phyloP scores from a whole-genome alignment of 2,113 vertebrate species.

The Candoia aspera region DNA sequence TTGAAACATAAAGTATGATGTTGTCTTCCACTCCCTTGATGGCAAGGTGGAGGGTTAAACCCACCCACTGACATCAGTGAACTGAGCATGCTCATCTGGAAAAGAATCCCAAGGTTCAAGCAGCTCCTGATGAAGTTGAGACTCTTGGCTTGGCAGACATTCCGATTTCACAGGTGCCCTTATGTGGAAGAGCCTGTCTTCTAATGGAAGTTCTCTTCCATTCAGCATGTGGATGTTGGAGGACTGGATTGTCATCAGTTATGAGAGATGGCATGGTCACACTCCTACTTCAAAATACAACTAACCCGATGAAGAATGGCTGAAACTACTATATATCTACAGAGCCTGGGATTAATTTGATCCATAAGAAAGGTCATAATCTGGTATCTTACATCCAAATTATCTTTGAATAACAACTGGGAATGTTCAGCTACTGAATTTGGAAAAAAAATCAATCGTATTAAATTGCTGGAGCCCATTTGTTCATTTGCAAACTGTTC shows the following conservation, averaged over 20 bases:
- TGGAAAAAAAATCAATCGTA: not conserved
- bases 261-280: not conserved
- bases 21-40: not conserved
- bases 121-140: not conserved
- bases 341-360: not conserved
- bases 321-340: not conserved
- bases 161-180: not conserved
- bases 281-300: not conserved
- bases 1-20: not conserved
- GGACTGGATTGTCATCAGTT: not conserved
- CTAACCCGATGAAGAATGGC: not conserved
- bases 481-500: constrained; percentile 21
- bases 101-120: not conserved
- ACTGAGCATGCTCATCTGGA: not conserved
- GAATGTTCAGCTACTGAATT: not conserved
- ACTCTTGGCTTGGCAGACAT: not conserved
- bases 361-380: not conserved
- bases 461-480: constrained; percentile 29
- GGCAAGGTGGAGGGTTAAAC: not conserved
- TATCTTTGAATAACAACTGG: constrained; percentile 10
- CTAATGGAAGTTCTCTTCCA: not conserved
- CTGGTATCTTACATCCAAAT: constrained; percentile 21
- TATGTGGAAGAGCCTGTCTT: not conserved
- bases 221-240: not conserved
- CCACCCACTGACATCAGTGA: no score